Conservation (phyloP, 2,113 vertebrate species). For the Peucedramus taeniatus region DNA sequence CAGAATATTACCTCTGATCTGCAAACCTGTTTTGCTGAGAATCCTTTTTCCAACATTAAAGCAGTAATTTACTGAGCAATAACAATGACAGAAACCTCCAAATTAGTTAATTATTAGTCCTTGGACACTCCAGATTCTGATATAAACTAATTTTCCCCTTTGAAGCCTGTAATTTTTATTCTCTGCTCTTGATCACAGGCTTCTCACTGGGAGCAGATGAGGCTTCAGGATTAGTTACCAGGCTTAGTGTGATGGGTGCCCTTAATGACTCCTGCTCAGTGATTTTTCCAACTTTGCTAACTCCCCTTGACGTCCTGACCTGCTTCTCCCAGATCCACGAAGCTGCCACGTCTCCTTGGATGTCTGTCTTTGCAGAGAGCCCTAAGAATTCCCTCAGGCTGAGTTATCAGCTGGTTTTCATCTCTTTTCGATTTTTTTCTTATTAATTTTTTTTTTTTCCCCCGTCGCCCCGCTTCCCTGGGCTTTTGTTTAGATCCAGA, state of each 20-base stretch:
- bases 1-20: not conserved
- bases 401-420: not conserved
- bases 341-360: not conserved
- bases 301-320: not conserved
- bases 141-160: not conserved
- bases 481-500: slow-evolving; percentile 8
- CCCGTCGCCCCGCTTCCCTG: rapidly evolving
- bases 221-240: not conserved
- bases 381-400: not conserved
- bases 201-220: not conserved
- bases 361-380: not conserved
- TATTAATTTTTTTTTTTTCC: not conserved
- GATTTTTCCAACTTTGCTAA: not conserved
- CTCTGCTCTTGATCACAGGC: not conserved
- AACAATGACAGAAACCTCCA: not conserved
- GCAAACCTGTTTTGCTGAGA: not conserved
- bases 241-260: not conserved
- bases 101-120: not conserved
- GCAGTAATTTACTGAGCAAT: not conserved
- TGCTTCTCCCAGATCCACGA: not conserved
- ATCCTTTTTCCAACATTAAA: not conserved
- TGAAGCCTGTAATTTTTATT: not conserved
- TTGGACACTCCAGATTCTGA: not conserved
- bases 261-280: not conserved
- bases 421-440: not conserved